A percentile compares a stretch with the other conserved stretches of the same genome.
phyloP scores from a whole-genome alignment of 2,888 invertebrate genomes.

The Linnaemya vulpina region DNA sequence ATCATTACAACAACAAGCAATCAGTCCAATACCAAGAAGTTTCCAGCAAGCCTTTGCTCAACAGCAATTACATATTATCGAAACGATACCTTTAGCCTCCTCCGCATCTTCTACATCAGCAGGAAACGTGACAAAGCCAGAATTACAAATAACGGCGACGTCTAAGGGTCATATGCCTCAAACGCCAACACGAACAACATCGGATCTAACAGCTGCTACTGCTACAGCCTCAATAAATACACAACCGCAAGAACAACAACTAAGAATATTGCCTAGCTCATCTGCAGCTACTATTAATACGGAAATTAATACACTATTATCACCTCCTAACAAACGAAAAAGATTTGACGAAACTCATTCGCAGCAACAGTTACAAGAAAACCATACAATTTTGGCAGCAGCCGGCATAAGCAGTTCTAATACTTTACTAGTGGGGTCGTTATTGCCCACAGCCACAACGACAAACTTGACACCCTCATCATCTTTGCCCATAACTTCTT shows the following conservation, averaged over 20 bases:
- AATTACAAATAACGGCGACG: constrained; percentile 64
- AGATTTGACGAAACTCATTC: constrained; percentile 60
- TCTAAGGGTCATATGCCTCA: constrained; percentile 75
- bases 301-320: constrained; percentile 42
- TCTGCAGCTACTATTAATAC: constrained; percentile 53
- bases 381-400: constrained; percentile 72
- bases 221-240: constrained; percentile 63
- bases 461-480: constrained; percentile 71
- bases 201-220: constrained; percentile 70
- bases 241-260: constrained; percentile 58
- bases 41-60: constrained; percentile 76
- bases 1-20: constrained; percentile 69
- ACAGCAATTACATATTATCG: constrained; percentile 71
- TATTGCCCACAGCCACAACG: constrained; percentile 76
- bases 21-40: constrained; percentile 72
- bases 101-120: constrained; percentile 19
- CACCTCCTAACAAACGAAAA: constrained; percentile 62
- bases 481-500: constrained; percentile 73
- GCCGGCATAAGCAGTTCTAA: constrained; percentile 73
- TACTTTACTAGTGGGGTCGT: constrained; percentile 76
- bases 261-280: constrained; percentile 47
- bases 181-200: constrained; percentile 73
- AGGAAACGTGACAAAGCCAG: constrained; percentile 46
- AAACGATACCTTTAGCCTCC: constrained; percentile 40
- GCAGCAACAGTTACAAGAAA: constrained; percentile 48